phyloP scores from a whole-genome alignment of 64 coral and sea anemone species.

The Acropora yongei region DNA sequence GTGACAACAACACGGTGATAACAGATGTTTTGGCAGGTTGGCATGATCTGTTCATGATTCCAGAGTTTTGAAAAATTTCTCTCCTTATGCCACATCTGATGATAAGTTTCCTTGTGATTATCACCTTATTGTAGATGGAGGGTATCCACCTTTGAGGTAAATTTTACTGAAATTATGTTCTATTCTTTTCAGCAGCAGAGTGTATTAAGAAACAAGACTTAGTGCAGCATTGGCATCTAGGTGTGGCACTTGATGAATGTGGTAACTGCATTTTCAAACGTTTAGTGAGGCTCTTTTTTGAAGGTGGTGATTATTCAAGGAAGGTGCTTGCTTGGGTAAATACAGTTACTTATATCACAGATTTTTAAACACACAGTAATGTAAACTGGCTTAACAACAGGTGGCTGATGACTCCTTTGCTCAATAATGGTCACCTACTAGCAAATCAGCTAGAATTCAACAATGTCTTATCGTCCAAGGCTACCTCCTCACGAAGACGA shows the following conservation, averaged over 20 bases:
- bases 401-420: conserved; percentile 7
- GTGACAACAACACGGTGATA: conserved; percentile 9
- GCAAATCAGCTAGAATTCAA: conserved; percentile 1
- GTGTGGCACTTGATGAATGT: too few relatives aligned
- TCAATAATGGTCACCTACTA: not conserved
- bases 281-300: too few relatives aligned
- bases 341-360: not conserved
- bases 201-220: too few relatives aligned
- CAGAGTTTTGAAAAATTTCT: conserved; percentile 20
- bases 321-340: not conserved
- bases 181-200: not conserved
- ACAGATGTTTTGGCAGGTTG: not conserved
- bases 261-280: too few relatives aligned
- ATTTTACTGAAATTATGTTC: not conserved
- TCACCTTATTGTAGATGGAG: conserved; percentile 45
- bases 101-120: conserved; percentile 21
- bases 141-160: conserved; percentile 39
- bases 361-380: not conserved
- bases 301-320: not conserved
- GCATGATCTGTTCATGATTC: not conserved
- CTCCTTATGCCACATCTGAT: not conserved
- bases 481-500: too few relatives aligned
- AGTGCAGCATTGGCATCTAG: too few relatives aligned
- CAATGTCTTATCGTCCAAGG: not conserved
- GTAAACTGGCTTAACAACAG: not conserved